phyloP scores from a whole-genome alignment of 2,797 vertebrate species.

The Phoebastria nigripes region DNA sequence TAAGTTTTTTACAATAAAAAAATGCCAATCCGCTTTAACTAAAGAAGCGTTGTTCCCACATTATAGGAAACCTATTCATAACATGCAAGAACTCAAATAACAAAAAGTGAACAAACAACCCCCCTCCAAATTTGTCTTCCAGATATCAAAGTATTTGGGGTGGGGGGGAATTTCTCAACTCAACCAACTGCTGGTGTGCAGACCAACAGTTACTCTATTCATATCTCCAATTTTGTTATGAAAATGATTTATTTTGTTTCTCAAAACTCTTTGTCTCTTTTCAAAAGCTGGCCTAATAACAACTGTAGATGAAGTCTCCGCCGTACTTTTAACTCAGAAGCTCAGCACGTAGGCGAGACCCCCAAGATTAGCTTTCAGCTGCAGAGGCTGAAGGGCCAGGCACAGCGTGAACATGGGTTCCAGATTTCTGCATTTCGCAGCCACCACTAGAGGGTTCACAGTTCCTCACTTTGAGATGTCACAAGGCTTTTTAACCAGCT shows the following conservation, averaged over 20 bases:
- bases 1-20: not conserved
- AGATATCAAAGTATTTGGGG: not conserved
- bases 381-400: not conserved
- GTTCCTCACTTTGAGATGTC: not conserved
- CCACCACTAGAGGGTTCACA: not conserved
- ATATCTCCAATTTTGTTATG: not conserved
- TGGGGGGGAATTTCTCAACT: not conserved
- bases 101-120: not conserved
- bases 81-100: not conserved
- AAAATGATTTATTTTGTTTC: not conserved
- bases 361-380: not conserved
- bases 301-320: not conserved
- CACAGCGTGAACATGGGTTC: rapidly evolving
- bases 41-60: not conserved
- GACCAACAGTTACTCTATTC: not conserved
- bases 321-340: not conserved
- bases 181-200: not conserved
- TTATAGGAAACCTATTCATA: not conserved
- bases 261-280: not conserved
- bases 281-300: not conserved
- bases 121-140: not conserved
- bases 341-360: rapidly evolving
- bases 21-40: not conserved
- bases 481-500: not conserved
- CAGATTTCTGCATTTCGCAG: not conserved